Percentiles rank a stretch among this genome's conserved stretches.
phyloP scores from a whole-genome alignment of 2,113 vertebrate genomes.

The Daubentonia madagascariensis region DNA sequence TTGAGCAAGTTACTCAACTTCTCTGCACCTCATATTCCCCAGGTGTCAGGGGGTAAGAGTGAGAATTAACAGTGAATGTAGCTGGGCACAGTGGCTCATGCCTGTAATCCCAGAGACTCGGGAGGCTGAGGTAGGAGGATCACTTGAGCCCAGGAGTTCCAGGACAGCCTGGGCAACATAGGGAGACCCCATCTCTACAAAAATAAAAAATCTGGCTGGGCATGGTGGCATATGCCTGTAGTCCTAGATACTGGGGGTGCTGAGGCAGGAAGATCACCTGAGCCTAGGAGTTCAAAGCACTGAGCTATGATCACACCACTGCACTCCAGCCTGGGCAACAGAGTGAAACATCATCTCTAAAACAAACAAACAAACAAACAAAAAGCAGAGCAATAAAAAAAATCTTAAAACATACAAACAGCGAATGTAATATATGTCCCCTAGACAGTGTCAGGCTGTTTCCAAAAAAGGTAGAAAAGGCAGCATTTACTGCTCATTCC shows the following conservation, averaged over 20 bases:
- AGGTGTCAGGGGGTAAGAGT: not conserved
- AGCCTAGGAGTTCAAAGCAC: not conserved
- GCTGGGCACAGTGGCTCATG: not conserved
- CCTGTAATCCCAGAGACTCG: not conserved
- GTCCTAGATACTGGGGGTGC: no score
- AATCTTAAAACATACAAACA: not conserved
- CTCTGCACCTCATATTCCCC: not conserved
- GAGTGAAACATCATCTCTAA: not conserved
- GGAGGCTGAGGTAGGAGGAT: not conserved
- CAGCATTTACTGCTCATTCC: not conserved
- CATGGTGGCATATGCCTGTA: not conserved
- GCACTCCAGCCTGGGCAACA: not conserved
- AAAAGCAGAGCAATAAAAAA: not conserved
- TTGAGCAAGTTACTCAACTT: not conserved
- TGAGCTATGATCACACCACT: not conserved
- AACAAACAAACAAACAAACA: not conserved
- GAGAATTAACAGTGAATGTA: not conserved
- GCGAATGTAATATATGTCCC: not conserved
- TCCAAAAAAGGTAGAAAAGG: not conserved
- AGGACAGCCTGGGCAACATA: not conserved
- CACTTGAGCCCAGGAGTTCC: not conserved
- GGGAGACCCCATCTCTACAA: not conserved
- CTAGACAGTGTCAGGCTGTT: not conserved
- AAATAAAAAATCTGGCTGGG: not conserved
- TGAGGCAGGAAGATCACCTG: not conserved